Percentiles rank a stretch among this genome's conserved stretches.
These are phyloP conservation scores for Moxostoma hubbsi DNA, from an alignment of 2,797 vertebrate genomes.

Conservation along the genomic window DNA sequence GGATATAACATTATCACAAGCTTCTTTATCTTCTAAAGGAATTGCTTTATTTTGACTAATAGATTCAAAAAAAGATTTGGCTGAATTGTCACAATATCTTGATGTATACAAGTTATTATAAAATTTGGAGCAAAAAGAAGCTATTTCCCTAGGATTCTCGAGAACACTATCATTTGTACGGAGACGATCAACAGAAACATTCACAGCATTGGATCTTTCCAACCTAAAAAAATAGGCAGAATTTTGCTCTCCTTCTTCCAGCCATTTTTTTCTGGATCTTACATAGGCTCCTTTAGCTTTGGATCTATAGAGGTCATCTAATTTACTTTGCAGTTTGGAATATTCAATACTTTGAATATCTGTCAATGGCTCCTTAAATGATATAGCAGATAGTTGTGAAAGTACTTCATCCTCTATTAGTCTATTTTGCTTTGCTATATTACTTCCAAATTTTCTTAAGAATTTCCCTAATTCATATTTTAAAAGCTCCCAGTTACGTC, in stretches of 20 bases:
- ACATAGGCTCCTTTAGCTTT: constrained; percentile 25
- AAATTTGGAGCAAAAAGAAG: constrained; percentile 7
- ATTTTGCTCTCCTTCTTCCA: constrained; percentile 32
- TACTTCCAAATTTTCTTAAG: constrained; percentile 13
- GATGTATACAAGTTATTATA: constrained; percentile 14
- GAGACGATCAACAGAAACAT: neutral
- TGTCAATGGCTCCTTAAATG: neutral
- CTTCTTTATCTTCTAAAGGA: neutral
- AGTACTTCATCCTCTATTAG: neutral
- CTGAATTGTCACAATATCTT: no score
- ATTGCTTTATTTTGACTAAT: no score
- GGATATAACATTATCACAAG: neutral
- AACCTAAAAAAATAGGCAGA: constrained; percentile 31
- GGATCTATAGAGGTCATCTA: constrained; percentile 1
- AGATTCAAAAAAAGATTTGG: no score
- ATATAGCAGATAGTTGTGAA: neutral
- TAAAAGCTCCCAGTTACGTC: constrained; percentile 19
- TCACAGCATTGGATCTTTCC: constrained; percentile 10
- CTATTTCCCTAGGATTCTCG: neutral
- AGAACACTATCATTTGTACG: neutral
- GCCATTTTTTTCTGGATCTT: neutral
- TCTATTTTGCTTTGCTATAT: neutral
- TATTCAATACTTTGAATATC: constrained; percentile 19
- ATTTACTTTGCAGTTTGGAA: constrained; percentile 24
- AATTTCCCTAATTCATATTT: constrained; percentile 40